These are phyloP conservation scores for Osedax fenrisi DNA, from an alignment of 2,888 invertebrate genomes.

Conservation along the genomic window DNA sequence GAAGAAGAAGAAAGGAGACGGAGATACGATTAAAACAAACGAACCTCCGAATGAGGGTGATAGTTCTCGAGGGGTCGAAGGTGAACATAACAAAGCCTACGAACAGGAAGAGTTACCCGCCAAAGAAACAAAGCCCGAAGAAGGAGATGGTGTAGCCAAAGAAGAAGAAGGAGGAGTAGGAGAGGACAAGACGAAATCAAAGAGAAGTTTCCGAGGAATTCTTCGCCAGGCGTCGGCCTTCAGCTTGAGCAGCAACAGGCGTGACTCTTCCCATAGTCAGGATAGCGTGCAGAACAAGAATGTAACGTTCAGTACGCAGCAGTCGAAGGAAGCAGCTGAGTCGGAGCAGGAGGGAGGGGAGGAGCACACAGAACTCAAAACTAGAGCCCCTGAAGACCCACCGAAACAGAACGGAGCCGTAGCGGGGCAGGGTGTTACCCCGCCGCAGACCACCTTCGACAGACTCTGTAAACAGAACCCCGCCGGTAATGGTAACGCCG, in stretches of 20 bases:
- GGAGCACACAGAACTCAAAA: too few relatives aligned
- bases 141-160: background rate
- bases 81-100: background rate
- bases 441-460: too few relatives aligned
- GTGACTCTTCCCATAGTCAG: too few relatives aligned
- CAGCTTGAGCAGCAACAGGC: background rate
- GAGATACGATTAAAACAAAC: background rate
- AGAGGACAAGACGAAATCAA: background rate
- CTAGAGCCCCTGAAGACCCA: too few relatives aligned
- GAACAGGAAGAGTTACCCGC: background rate
- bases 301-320: background rate
- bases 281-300: too few relatives aligned
- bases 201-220: background rate
- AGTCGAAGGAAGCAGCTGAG: too few relatives aligned
- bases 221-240: background rate
- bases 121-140: background rate
- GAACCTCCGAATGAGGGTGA: too few relatives aligned
- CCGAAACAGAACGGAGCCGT: too few relatives aligned
- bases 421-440: too few relatives aligned
- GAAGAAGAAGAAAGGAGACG: background rate
- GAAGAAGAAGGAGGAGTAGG: background rate
- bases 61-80: background rate
- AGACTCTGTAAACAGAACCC: too few relatives aligned
- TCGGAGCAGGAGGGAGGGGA: too few relatives aligned
- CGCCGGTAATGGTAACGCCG: background rate